A percentile compares a stretch with the other conserved stretches of the same genome.
Conservation (phyloP, 2,113 vertebrate species). For the Aleadryas rufinucha region DNA sequence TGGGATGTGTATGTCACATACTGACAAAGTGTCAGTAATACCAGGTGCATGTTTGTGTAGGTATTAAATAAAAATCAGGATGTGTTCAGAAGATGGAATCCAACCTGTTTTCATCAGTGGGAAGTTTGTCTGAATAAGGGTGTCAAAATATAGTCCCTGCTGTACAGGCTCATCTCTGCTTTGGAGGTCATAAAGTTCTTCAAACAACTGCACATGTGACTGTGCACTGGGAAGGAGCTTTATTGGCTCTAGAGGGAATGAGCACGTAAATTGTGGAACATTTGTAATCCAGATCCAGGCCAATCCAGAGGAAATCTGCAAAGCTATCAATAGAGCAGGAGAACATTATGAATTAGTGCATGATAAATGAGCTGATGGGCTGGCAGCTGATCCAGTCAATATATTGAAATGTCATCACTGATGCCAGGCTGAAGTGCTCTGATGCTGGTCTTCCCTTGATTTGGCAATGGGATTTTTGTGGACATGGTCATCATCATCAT, state of each 20-base stretch:
- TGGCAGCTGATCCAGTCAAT: neutral
- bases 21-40: neutral
- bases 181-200: neutral
- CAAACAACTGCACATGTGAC: neutral
- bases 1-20: neutral
- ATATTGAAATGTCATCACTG: neutral
- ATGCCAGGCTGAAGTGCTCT: neutral
- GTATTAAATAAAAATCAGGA: neutral
- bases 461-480: neutral
- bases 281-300: neutral
- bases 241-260: neutral
- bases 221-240: neutral
- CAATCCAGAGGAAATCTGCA: neutral
- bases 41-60: accelerated
- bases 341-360: neutral
- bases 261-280: accelerated
- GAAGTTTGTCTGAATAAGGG: neutral
- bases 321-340: neutral
- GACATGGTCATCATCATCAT: neutral
- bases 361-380: neutral
- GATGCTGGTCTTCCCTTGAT: neutral
- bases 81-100: neutral
- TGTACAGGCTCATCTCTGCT: neutral
- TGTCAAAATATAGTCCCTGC: neutral
- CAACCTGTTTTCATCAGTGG: neutral